phyloP scores from a whole-genome alignment of 2,888 invertebrate species.

The Gasteruption jaculator region DNA sequence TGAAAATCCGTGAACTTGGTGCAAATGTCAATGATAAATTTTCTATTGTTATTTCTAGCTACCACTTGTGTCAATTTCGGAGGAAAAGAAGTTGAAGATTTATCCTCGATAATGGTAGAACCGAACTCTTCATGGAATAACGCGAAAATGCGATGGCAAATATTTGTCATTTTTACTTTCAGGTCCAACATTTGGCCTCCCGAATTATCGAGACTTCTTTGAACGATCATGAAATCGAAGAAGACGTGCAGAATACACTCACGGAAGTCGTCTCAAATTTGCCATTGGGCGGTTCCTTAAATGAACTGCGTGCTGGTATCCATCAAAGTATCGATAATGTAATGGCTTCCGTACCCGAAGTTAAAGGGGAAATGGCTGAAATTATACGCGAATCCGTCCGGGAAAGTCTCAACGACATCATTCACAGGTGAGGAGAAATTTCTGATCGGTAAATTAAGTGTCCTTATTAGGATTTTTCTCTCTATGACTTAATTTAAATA shows the following conservation, averaged over 20 bases:
- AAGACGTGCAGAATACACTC: slow-evolving; percentile 19
- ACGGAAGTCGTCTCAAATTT: slow-evolving; percentile 22
- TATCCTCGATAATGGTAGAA: no score
- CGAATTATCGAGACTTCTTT: slow-evolving; percentile 19
- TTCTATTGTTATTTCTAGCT: no score
- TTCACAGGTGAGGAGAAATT: slow-evolving; percentile 22
- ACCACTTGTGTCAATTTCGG: no score
- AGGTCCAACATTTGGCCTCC: slow-evolving; percentile 23
- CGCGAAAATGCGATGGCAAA: no score
- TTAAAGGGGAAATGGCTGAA: slow-evolving; percentile 17
- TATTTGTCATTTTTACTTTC: background rate
- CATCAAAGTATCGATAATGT: slow-evolving; percentile 23
- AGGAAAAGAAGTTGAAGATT: no score
- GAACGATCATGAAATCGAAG: slow-evolving; percentile 14
- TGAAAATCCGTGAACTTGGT: no score
- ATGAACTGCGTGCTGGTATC: slow-evolving; percentile 23
- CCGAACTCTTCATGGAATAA: no score
- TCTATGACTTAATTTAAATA: no score
- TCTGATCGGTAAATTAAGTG: no score
- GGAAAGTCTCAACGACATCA: slow-evolving; percentile 24
- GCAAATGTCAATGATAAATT: no score
- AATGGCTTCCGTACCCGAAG: slow-evolving; percentile 17
- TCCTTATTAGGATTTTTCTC: no score
- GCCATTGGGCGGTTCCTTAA: slow-evolving; percentile 14
- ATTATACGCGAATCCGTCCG: slow-evolving; percentile 17